Evolutionary conservation across 1,140 invertebrate genomes (phyloP).

Genomic region (Magallana angulata): DNA sequence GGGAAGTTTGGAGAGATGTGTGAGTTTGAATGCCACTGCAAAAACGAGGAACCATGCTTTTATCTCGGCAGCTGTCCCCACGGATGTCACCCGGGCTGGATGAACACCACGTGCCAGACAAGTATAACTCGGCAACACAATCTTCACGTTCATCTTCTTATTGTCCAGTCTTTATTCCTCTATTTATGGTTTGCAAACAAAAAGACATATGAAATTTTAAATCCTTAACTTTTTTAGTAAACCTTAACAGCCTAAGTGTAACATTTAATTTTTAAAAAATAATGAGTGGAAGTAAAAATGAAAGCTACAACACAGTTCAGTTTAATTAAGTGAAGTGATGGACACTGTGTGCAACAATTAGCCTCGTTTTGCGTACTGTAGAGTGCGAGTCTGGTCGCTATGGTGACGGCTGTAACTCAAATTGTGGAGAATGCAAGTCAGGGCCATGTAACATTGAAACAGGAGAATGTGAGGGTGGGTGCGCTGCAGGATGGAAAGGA

Average conservation of each 20-base stretch:
- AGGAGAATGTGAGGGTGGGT: slow-evolving; percentile 63
- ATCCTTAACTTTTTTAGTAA: too few species aligned
- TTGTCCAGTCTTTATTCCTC: too few species aligned
- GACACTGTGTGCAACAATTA: too few species aligned
- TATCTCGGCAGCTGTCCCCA: slow-evolving; percentile 47
- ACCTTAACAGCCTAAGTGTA: too few species aligned
- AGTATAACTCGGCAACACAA: slow-evolving; percentile 38
- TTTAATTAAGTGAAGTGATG: too few species aligned
- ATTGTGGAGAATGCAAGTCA: slow-evolving; percentile 62
- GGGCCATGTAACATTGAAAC: slow-evolving; percentile 63
- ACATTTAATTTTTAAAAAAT: too few species aligned
- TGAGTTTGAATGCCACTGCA: slow-evolving; percentile 66
- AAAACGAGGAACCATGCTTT: slow-evolving; percentile 54
- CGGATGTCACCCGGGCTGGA: slow-evolving; percentile 70
- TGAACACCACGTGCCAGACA: slow-evolving; percentile 61
- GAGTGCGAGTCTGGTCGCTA: slow-evolving; percentile 60
- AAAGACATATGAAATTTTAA: too few species aligned
- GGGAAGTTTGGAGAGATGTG: slow-evolving; percentile 64
- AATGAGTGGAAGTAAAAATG: too few species aligned
- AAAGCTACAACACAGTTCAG: too few species aligned
- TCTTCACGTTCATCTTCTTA: too few species aligned
- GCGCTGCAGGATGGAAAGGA: slow-evolving; percentile 63
- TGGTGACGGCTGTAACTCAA: slow-evolving; percentile 56
- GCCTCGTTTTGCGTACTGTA: slow-evolving; percentile 29
- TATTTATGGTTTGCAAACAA: too few species aligned